Evolutionary conservation across 2,888 invertebrate genomes (phyloP).

Genomic region (Agrochola lota): DNA sequence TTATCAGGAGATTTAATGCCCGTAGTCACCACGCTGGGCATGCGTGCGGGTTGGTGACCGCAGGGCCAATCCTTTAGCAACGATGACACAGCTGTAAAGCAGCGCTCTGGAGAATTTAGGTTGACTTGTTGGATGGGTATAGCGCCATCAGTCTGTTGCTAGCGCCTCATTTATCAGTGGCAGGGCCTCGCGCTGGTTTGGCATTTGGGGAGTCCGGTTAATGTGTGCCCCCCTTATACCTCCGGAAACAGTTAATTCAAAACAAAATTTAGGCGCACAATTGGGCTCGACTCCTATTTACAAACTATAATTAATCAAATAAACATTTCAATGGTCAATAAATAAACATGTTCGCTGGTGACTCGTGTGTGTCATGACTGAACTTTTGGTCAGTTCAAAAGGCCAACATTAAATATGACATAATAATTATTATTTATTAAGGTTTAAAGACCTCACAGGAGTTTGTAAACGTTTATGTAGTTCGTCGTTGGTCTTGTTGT

Average conservation of each 20-base stretch:
- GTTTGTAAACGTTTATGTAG: neutral
- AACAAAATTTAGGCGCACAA: neutral
- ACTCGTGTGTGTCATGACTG: neutral
- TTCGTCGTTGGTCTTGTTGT: neutral
- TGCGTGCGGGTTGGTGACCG: too few species aligned
- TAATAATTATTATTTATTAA: neutral
- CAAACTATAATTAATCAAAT: neutral
- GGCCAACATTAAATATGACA: neutral
- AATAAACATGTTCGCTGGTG: neutral
- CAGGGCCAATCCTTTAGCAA: too few species aligned
- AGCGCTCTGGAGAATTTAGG: too few species aligned
- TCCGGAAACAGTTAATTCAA: neutral
- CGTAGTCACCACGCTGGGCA: too few species aligned
- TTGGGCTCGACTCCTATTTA: neutral
- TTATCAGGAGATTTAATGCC: too few species aligned
- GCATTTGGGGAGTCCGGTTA: too few species aligned
- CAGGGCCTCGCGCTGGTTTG: too few species aligned
- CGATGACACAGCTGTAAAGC: too few species aligned
- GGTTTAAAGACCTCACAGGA: neutral
- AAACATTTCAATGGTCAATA: neutral
- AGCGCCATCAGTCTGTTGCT: too few species aligned
- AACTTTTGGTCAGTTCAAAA: conserved; percentile 20
- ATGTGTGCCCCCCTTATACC: too few species aligned
- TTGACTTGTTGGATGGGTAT: too few species aligned
- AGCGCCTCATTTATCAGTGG: too few species aligned